Evolutionary conservation across 2,888 invertebrate genomes (phyloP).

Genomic region (Lacanobia oleracea): DNA sequence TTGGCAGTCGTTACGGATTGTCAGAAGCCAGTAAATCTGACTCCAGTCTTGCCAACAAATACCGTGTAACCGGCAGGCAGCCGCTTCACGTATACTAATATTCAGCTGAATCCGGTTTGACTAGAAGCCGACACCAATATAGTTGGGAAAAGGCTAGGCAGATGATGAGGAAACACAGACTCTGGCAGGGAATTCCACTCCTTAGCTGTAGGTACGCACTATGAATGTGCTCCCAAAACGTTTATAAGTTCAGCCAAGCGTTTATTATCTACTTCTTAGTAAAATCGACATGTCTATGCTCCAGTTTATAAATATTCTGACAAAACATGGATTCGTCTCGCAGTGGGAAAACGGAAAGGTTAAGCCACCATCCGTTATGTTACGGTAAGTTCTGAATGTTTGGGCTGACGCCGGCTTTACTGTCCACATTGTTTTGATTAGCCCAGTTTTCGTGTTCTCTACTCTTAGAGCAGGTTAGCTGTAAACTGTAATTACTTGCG

Average conservation of each 20-base stretch:
- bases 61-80: too few relatives aligned
- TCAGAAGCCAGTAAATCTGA: too few relatives aligned
- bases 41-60: too few relatives aligned
- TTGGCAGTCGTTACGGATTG: too few relatives aligned
- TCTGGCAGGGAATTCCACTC: too few relatives aligned
- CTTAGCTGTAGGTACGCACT: too few relatives aligned
- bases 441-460: slow-evolving; percentile 62
- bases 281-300: slow-evolving; percentile 46
- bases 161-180: too few relatives aligned
- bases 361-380: slow-evolving; percentile 76
- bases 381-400: slow-evolving; percentile 75
- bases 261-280: not conserved
- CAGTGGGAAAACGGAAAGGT: slow-evolving; percentile 76
- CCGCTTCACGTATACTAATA: too few relatives aligned
- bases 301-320: slow-evolving; percentile 49
- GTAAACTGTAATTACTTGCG: slow-evolving; percentile 63
- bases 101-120: too few relatives aligned
- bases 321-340: slow-evolving; percentile 65
- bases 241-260: not conserved
- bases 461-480: slow-evolving; percentile 56
- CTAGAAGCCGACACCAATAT: too few relatives aligned
- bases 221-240: too few relatives aligned
- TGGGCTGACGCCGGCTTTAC: slow-evolving; percentile 53
- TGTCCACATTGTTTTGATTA: slow-evolving; percentile 69
- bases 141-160: too few relatives aligned